Evolutionary conservation across 1,140 invertebrate genomes (phyloP), one percentile per base, ranked within the genome.

Genomic region (Asbolus verrucosus): DNA sequence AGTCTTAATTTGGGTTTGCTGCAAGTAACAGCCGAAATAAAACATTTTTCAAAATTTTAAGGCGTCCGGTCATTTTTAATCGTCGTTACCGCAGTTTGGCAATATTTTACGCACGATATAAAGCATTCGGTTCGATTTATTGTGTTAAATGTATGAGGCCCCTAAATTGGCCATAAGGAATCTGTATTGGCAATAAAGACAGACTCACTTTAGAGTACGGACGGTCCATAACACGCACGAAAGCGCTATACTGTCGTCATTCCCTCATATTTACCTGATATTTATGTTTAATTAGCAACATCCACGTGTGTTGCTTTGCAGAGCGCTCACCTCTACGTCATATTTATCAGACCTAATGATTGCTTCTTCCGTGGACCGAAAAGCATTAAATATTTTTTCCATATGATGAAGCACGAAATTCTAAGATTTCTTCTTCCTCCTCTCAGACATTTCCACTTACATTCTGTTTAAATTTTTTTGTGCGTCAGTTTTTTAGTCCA

Each of bases 171-270:
- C 46, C 21, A 54, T 54, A 54, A 54, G 46, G 21, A 30, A 54
- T 54, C 46, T 21, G 2, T 11, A 6, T 13, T 27, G 46, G 46
- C 21, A 54, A 54, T 54, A 54, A 54, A 54, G 18, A 54, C 19
- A 54, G 21, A 54, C 6, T 27, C 13, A 21, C 46, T 54, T 54
- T 54, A 1, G 33, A 36, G n/a, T n/a, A 36, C 11, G 33, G 33
- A 36, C 6, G 21, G 46, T 54, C 46, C 46, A 54, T 54, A 54
- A 54, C 46, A 19, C 27, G 46, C 46, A 54, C 46, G 46, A 54
- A 54, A 54, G 46, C 46, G 46, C 46, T 54, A 54, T 54, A 54
- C 46, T 54, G 46, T 54, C 46, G 46, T 54, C 46, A 54, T 54
- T 54, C 46, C 11, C 46, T 54, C 46, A 54, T 54, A 54, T 14